phyloP scores from a whole-genome alignment of 2,113 vertebrate genomes.

The Uria aalge region DNA sequence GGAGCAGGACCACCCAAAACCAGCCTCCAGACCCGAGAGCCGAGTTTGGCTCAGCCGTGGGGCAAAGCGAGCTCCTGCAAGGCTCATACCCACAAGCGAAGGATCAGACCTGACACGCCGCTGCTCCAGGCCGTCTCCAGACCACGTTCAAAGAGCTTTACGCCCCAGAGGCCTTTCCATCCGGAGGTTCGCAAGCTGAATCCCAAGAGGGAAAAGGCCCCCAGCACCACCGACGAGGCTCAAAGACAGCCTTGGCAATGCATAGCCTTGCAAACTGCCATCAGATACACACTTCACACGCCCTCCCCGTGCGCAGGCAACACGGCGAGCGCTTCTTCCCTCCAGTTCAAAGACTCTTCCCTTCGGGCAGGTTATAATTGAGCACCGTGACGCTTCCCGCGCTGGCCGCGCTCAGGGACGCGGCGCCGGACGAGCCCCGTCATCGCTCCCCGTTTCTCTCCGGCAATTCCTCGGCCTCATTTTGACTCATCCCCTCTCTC shows the following conservation, averaged over 20 bases:
- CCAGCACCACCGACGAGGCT: not conserved
- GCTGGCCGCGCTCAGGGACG: not conserved
- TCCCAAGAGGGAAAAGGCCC: not conserved
- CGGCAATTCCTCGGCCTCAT: constrained; percentile 19
- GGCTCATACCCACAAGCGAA: fast-evolving
- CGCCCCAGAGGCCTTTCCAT: not conserved
- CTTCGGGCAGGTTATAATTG: constrained; percentile 53
- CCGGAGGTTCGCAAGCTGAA: not conserved
- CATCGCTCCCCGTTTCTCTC: not conserved
- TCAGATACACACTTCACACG: not conserved
- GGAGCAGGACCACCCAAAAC: not conserved
- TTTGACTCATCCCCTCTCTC: constrained; percentile 12
- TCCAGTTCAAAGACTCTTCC: constrained; percentile 47
- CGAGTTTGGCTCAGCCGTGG: not conserved
- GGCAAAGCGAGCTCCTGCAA: not conserved
- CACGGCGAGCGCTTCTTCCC: not conserved
- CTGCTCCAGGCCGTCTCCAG: not conserved
- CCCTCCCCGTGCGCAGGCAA: not conserved
- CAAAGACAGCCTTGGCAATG: not conserved
- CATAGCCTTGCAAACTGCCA: fast-evolving
- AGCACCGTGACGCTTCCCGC: not conserved
- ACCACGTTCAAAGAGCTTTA: not conserved
- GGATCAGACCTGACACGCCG: not conserved
- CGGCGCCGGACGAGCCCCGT: not conserved
- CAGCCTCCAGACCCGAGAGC: not conserved